Conservation (phyloP, 2,113 vertebrate species). For the Beaufortia kweichowensis region DNA sequence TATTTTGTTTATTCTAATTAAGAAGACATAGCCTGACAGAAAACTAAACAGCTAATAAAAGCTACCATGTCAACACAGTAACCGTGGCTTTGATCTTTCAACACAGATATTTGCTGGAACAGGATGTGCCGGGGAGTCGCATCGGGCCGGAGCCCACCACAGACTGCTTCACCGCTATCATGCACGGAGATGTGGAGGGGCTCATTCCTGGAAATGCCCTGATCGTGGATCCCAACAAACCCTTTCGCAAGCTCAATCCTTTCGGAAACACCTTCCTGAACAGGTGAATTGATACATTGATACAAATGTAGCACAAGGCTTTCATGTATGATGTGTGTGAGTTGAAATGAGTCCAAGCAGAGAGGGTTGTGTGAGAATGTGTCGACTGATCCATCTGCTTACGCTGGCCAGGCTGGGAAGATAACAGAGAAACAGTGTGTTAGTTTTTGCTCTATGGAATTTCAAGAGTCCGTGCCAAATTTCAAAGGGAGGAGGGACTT, state of each 20-base stretch:
- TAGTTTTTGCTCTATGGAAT: constrained; percentile 68
- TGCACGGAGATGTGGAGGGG: constrained; percentile 85
- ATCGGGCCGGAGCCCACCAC: constrained; percentile 92
- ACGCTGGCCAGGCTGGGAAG: constrained; percentile 23
- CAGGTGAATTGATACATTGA: constrained; percentile 76
- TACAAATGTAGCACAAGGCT: not conserved
- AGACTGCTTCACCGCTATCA: constrained; percentile 91
- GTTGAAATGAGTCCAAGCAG: constrained; percentile 34
- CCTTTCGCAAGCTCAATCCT: constrained; percentile 91
- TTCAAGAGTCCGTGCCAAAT: constrained; percentile 71
- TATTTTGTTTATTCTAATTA: not conserved
- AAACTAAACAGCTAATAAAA: not conserved
- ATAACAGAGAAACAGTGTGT: constrained; percentile 51
- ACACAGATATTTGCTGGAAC: constrained; percentile 86
- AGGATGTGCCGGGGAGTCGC: constrained; percentile 88
- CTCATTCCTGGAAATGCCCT: constrained; percentile 88
- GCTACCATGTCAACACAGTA: not conserved
- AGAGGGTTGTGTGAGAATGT: constrained; percentile 1
- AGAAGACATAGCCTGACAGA: not conserved
- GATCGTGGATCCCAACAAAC: constrained; percentile 89
- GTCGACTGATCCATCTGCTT: not conserved
- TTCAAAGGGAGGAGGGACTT: constrained; percentile 65
- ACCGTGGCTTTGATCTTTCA: constrained; percentile 8
- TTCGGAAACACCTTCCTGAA: constrained; percentile 94
- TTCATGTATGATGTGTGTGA: constrained; percentile 7